Evolutionary conservation across 2,113 vertebrate genomes (phyloP).

Genomic region (Drymodes brunneopygia): DNA sequence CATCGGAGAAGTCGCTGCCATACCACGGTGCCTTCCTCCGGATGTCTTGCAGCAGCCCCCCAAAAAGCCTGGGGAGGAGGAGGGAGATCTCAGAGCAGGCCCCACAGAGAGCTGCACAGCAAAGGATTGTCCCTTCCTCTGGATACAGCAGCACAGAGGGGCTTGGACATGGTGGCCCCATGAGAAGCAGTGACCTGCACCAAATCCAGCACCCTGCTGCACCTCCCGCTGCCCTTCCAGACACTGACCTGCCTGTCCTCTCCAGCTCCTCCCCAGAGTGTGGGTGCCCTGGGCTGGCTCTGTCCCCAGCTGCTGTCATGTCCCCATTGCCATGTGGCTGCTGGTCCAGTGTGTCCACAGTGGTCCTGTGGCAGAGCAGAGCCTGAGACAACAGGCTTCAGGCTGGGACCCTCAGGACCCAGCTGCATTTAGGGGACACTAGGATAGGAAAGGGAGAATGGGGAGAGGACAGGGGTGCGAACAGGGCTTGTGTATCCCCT

Average conservation of each 20-base stretch:
- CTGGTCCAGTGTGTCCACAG: background rate
- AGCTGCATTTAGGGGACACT: background rate
- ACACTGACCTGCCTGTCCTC: constrained; percentile 71
- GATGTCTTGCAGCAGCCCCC: constrained; percentile 75
- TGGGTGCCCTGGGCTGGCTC: background rate
- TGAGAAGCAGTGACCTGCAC: background rate
- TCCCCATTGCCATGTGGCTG: background rate
- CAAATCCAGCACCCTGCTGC: background rate
- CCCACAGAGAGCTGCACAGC: background rate
- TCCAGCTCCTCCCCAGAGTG: constrained; percentile 55
- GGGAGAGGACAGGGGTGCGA: background rate
- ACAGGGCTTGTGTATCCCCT: background rate
- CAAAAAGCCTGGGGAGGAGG: constrained; percentile 64
- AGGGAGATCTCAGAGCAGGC: background rate
- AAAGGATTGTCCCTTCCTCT: background rate
- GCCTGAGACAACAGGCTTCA: background rate
- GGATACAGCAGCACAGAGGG: background rate
- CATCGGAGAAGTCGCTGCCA: constrained; percentile 72
- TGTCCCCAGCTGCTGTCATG: background rate
- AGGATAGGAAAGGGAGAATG: background rate
- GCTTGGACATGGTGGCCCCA: background rate
- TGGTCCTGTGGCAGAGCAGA: constrained; percentile 27
- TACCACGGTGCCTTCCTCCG: constrained; percentile 74
- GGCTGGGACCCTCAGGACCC: background rate
- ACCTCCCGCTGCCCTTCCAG: background rate